Evolutionary conservation across 2,888 invertebrate species (phyloP), one percentile per base, ranked within the genome.

Genomic region (Oxyscelio sp.): DNA sequence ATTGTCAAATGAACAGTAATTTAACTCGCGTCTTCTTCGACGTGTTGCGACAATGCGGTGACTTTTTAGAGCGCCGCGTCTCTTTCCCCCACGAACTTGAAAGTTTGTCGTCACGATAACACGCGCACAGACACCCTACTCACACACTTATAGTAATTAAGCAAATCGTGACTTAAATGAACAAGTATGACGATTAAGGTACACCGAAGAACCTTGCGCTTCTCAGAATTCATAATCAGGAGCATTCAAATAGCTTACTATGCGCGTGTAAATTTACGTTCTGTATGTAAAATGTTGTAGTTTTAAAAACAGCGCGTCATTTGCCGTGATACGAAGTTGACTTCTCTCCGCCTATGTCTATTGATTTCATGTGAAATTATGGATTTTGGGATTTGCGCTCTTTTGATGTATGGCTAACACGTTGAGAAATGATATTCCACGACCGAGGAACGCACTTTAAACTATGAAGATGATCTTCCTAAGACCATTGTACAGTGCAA

Each of bases 21-120:
- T 56, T 63, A 79, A 79, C 71, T 54, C 63, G 21, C 79, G 78
- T 80, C 63, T 52, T 43, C 65, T 65, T 43, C 58, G 79, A 80
- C 79, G 79, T 43, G 56, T 21, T 63, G 71, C 65, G 79, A 71
- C 65, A 21, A 59, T 38, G 68, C 61, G 13, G 52, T 78, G 78
- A 54, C 38, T 70, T 66, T 66, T 24, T n/a, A 43, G 38, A 70
- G 78, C 70, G 40, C 68, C 21, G 58, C 52, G 59, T 70, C 21
- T 50, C 54, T 58, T 48, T 17, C 13, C 45, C 21, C 43, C 34
- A 48, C 58, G 45, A 58, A 58, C 68, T 68, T 56, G 45, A 43
- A 43, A 43, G 9, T 45, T 68, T 56, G 34, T 34, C 34, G 34
- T 34, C 11, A 11, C 34, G 5, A 11, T 34, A 34, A 34, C 34